Conservation (phyloP, 2,113 vertebrate species). For the Scytalopus superciliaris region DNA sequence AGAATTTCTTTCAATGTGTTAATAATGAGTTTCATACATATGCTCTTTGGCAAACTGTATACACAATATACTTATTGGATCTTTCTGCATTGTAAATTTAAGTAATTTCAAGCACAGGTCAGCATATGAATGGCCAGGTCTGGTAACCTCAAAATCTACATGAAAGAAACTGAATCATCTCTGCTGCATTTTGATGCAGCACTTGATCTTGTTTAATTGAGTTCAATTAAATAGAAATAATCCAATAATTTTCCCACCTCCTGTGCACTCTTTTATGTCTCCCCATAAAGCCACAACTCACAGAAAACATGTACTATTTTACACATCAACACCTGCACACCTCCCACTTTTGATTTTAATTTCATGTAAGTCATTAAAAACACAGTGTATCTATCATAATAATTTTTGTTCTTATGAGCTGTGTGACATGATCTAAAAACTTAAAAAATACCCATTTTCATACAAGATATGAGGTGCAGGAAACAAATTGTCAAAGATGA, state of each 20-base stretch:
- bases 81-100: not conserved
- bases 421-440: not conserved
- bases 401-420: not conserved
- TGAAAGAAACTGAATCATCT: conserved; percentile 33
- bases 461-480: not conserved
- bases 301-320: not conserved
- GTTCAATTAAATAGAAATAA: conserved; percentile 27
- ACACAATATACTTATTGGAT: not conserved
- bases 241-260: not conserved
- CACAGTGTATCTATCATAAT: not conserved
- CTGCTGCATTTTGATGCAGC: not conserved
- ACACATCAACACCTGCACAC: not conserved
- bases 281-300: not conserved
- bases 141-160: not conserved
- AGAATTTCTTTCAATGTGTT: not conserved
- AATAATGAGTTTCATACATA: not conserved
- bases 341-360: not conserved
- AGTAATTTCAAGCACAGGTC: not conserved
- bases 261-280: conserved; percentile 1
- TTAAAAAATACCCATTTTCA: not conserved
- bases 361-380: not conserved
- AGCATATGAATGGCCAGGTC: not conserved
- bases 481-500: not conserved
- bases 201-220: conserved; percentile 45
- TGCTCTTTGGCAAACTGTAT: not conserved